These are phyloP conservation scores for Epinotia ramella DNA, from an alignment of 2,888 invertebrate species.

Conservation along the genomic window DNA sequence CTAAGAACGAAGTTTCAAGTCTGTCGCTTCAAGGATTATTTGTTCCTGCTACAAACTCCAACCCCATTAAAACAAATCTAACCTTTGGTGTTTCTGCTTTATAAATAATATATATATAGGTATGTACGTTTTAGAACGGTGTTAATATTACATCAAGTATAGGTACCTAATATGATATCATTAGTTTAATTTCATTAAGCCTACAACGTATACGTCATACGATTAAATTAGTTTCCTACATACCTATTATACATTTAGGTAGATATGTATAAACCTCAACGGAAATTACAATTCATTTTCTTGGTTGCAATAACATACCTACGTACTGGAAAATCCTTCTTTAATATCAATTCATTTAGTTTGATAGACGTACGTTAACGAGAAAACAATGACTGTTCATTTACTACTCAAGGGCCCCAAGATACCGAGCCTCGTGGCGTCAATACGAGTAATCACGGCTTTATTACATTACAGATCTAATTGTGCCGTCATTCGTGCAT, in stretches of 20 bases:
- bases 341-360: not conserved
- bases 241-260: too few relatives aligned
- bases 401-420: slow-evolving; percentile 18
- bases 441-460: slow-evolving; percentile 27
- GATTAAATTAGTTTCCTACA: too few relatives aligned
- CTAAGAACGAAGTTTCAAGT: too few relatives aligned
- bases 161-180: too few relatives aligned
- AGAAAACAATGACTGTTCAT: slow-evolving; percentile 31
- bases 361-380: slow-evolving; percentile 8
- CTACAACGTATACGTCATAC: too few relatives aligned
- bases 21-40: too few relatives aligned
- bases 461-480: slow-evolving; percentile 3
- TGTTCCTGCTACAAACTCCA: too few relatives aligned
- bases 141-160: not conserved
- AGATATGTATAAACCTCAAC: not conserved
- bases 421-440: slow-evolving; percentile 2
- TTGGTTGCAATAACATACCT: not conserved
- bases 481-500: slow-evolving; percentile 10
- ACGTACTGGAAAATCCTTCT: not conserved
- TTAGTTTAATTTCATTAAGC: too few relatives aligned
- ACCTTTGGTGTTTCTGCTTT: too few relatives aligned
- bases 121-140: not conserved
- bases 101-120: too few relatives aligned
- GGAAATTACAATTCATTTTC: not conserved
- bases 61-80: too few relatives aligned